phyloP scores from a whole-genome alignment of 1,140 invertebrate genomes.

The Saccostrea echinata region DNA sequence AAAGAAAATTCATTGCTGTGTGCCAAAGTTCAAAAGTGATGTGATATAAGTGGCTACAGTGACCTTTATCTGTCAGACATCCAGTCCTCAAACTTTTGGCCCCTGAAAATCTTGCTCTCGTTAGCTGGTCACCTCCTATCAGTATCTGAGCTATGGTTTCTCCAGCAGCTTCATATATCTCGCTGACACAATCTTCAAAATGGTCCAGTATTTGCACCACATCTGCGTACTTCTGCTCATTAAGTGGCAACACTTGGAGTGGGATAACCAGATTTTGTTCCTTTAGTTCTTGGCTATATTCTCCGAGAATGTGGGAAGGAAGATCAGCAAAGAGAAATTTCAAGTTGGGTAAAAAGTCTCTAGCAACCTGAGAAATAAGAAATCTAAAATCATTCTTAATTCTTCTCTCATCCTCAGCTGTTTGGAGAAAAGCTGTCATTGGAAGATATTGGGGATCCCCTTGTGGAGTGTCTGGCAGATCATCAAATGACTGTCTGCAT shows the following conservation, averaged over 20 bases:
- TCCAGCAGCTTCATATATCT: neutral
- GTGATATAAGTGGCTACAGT: neutral
- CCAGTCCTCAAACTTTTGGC: conserved; percentile 10
- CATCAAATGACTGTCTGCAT: neutral
- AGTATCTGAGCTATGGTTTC: neutral
- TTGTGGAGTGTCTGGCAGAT: neutral
- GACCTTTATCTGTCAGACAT: neutral
- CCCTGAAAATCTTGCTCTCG: conserved; percentile 1
- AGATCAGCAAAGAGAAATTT: too few relatives aligned
- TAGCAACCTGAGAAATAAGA: neutral
- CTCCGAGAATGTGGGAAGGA: too few relatives aligned
- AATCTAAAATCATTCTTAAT: neutral
- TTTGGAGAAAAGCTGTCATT: neutral
- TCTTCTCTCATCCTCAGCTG: neutral
- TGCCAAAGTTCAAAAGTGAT: conserved; percentile 45
- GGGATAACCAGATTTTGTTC: conserved; percentile 5
- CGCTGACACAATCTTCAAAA: neutral
- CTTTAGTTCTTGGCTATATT: neutral
- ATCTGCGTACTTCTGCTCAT: conserved; percentile 40
- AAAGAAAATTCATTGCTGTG: conserved; percentile 36
- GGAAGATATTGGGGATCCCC: neutral
- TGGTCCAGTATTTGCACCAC: conserved; percentile 22
- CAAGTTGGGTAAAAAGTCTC: too few relatives aligned
- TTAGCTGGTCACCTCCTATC: conserved; percentile 24
- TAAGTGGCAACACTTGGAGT: neutral